Base-by-base conservation (phyloP, 2,113 vertebrate genomes). In the Myiopsitta monachus region DNA sequence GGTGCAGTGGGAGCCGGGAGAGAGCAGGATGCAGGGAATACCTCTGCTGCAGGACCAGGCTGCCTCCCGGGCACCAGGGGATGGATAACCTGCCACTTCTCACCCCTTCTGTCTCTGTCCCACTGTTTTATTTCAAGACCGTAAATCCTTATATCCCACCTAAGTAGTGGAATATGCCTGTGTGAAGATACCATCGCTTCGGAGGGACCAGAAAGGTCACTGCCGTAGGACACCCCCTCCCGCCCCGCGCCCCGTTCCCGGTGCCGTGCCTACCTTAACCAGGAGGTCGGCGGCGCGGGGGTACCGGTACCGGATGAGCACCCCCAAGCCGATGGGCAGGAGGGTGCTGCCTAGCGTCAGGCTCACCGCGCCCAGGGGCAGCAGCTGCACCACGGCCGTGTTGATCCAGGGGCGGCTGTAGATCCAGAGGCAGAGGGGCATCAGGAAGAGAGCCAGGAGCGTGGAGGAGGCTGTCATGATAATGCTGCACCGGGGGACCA, bases 381-480 rank as follows among this genome's bases (percentile, higher is more conserved):
- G 97, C 46, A 99, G 96, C 92, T 98, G 98, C 87, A 99, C 99
- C 91, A 99, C 96, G 1, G 99, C 98, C 3, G 99, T 99, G 97
- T 99, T 98, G 97, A 99, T 99, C 99, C 99, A 99, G 10, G 98
- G 98, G 3, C 99, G 98, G 87, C 99, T 99, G 97, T 99, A 99
- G 96, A 99, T 78, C 99, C 99, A 99, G 92, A 99, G 98, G 92
- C 99, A 99, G 86, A 99, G 97, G 16, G 99, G 99, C 99, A 99
- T 99, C 94, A 99, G 95, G 72, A 99, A 97, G 30, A 99, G 98
- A 46, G 99, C 99, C 92, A 99, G 98, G 77, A 99, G 93, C 0
- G 99, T 99, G 95, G 99, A 99, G 4, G 99, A 99, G n/a, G 99
- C 98, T 76, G 99, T 99, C 99, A 99, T 99, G 97, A 99, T 98